Percentiles rank a stretch among this genome's conserved stretches.
Evolutionary conservation across 2,113 vertebrate species (phyloP).

Genomic region (Psittacus erithacus): DNA sequence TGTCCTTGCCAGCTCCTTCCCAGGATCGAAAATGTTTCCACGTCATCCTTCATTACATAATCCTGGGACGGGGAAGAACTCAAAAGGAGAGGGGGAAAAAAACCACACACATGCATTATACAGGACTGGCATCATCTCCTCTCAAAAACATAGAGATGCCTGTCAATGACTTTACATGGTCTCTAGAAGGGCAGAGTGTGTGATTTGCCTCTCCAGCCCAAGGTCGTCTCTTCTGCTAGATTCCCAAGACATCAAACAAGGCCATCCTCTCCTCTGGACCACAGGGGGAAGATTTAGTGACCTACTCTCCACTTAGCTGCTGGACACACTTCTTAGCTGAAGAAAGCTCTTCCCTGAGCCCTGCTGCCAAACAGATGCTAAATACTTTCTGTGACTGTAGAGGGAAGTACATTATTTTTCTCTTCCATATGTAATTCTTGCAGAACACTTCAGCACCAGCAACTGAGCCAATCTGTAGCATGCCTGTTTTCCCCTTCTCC

Average conservation of each 20-base stretch:
- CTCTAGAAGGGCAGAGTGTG: neutral
- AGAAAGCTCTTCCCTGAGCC: neutral
- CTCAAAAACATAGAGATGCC: fast-evolving
- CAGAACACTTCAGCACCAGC: slow-evolving; percentile 33
- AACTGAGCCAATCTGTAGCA: slow-evolving; percentile 23
- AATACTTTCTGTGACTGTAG: slow-evolving; percentile 5
- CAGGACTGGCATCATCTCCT: neutral
- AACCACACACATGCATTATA: neutral
- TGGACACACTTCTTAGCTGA: neutral
- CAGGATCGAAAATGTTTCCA: fast-evolving
- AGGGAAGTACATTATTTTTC: slow-evolving; percentile 7
- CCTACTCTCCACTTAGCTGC: neutral
- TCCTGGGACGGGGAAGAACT: neutral
- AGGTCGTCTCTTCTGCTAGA: neutral
- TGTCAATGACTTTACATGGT: neutral
- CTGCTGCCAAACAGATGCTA: neutral
- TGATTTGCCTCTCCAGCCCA: neutral
- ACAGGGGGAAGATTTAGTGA: neutral
- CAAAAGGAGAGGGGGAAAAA: neutral
- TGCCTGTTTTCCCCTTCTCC: slow-evolving; percentile 20
- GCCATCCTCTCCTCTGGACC: neutral
- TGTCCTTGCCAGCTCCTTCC: neutral
- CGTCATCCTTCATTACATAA: slow-evolving; percentile 35
- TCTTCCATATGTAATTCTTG: slow-evolving; percentile 33
- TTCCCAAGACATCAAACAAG: fast-evolving